A percentile compares a stretch with the other conserved stretches of the same genome.
Conservation (phyloP, 1,140 invertebrate genomes). For the Drosophila jambulina region DNA sequence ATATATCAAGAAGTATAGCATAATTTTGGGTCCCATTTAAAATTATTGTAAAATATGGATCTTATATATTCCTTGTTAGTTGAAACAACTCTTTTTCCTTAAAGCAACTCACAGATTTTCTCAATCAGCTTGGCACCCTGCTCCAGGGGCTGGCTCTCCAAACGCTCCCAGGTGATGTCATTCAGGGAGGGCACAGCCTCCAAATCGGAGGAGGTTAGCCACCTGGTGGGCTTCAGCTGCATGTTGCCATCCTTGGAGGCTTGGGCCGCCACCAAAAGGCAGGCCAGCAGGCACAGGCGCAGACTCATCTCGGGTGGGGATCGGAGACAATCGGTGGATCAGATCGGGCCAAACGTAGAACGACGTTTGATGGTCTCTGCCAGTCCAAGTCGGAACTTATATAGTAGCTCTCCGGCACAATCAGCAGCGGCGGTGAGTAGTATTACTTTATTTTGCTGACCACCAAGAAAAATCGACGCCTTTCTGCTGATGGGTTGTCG, state of each 20-base stretch:
- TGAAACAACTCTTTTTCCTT: too few species aligned
- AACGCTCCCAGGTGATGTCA: conserved; percentile 65
- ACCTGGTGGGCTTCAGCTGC: conserved; percentile 71
- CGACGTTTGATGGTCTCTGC: conserved; percentile 62
- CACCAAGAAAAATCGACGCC: conserved; percentile 9
- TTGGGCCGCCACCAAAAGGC: conserved; percentile 57
- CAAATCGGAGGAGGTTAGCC: conserved; percentile 63
- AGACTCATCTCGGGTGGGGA: conserved; percentile 56
- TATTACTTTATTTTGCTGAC: conserved; percentile 40
- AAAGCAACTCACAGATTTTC: conserved; percentile 57
- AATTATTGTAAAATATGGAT: too few species aligned
- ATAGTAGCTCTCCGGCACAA: conserved; percentile 13
- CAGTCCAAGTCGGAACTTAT: conserved; percentile 43
- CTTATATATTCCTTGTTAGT: too few species aligned
- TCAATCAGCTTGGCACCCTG: conserved; percentile 67
- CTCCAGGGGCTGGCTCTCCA: conserved; percentile 74
- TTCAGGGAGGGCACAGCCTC: conserved; percentile 71
- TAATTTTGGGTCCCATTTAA: too few species aligned
- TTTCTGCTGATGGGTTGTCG: conserved; percentile 22
- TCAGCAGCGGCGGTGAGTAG: not conserved
- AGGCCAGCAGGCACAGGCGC: conserved; percentile 67
- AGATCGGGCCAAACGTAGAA: conserved; percentile 66
- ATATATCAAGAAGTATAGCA: too few species aligned
- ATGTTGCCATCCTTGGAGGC: conserved; percentile 54
- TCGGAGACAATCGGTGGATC: conserved; percentile 13